Conservation (phyloP, 2,797 vertebrate genomes). For the Gallinago stenura region DNA sequence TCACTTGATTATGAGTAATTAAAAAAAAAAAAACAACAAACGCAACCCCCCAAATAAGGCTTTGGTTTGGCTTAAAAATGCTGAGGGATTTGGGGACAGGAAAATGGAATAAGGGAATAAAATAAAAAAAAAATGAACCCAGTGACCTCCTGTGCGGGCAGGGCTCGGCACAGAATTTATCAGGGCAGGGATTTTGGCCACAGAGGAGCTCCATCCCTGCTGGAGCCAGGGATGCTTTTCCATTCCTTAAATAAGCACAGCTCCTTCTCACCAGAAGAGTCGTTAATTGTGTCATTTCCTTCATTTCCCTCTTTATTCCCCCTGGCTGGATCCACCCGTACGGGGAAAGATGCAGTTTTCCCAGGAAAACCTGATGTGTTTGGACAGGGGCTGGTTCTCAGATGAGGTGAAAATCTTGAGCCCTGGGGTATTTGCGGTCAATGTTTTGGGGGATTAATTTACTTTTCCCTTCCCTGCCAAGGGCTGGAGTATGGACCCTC, state of each 20-base stretch:
- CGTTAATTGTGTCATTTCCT: not conserved
- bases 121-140: not conserved
- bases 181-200: not conserved
- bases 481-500: not conserved
- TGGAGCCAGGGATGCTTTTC: not conserved
- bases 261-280: not conserved
- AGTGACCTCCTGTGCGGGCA: not conserved
- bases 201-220: accelerated
- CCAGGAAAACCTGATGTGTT: not conserved
- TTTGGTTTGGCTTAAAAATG: constrained; percentile 22
- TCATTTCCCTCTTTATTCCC: not conserved
- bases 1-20: constrained; percentile 58
- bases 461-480: not conserved
- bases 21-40: not conserved
- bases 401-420: not conserved
- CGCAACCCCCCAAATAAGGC: not conserved
- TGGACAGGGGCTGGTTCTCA: not conserved
- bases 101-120: constrained; percentile 11
- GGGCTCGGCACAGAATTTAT: not conserved
- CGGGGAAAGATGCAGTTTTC: not conserved
- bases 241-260: not conserved
- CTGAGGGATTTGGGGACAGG: constrained; percentile 7
- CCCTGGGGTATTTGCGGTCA: not conserved
- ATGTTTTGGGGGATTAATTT: not conserved
- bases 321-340: accelerated